phyloP scores from a whole-genome alignment of 2,797 vertebrate species.

The Sebastiscus albofasciatus region DNA sequence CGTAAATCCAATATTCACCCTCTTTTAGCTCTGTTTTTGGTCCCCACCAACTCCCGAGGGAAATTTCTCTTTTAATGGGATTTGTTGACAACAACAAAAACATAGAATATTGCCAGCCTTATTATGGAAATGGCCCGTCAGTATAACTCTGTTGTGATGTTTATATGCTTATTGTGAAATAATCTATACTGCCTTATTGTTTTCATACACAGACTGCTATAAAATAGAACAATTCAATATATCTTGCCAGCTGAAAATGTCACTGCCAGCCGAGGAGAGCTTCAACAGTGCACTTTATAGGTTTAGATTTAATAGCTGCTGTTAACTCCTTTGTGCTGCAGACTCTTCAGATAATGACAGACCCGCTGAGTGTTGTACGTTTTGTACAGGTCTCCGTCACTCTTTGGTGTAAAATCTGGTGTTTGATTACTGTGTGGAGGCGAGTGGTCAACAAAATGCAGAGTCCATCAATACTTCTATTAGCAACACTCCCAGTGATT shows the following conservation, averaged over 20 bases:
- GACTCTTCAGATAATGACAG: slow-evolving; percentile 16
- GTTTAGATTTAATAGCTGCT: slow-evolving; percentile 14
- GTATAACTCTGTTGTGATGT: slow-evolving; percentile 10
- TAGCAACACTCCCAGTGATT: slow-evolving; percentile 10
- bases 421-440: slow-evolving; percentile 40
- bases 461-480: slow-evolving; percentile 42
- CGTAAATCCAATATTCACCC: background rate
- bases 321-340: slow-evolving; percentile 1
- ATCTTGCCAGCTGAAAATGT: background rate
- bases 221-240: slow-evolving; percentile 5
- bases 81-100: slow-evolving; percentile 4
- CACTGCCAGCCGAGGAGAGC: background rate
- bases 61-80: background rate
- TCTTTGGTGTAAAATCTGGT: slow-evolving; percentile 3
- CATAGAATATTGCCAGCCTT: background rate
- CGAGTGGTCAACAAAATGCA: slow-evolving; percentile 35
- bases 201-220: background rate
- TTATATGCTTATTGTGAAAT: slow-evolving; percentile 27
- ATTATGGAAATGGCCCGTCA: slow-evolving; percentile 1
- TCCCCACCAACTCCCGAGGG: background rate
- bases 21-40: background rate
- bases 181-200: background rate
- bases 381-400: background rate
- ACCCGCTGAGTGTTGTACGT: slow-evolving; percentile 2
- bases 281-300: background rate